A percentile compares a stretch with the other conserved stretches of the same genome.
Evolutionary conservation across 1,140 invertebrate species (phyloP).

Genomic region (Drosophila quadrilineata): DNA sequence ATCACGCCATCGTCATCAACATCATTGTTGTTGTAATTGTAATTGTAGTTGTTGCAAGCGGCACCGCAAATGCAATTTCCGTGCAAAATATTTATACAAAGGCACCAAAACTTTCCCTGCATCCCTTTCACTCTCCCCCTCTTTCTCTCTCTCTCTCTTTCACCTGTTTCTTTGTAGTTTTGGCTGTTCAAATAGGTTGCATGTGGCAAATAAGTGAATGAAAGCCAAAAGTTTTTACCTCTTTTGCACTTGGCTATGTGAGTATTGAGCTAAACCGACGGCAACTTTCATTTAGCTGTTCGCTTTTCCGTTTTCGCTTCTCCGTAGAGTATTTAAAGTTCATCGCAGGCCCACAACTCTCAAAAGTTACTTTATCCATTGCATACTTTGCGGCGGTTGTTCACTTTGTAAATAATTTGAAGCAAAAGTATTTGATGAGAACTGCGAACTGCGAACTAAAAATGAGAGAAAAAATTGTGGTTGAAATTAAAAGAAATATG

Average conservation of each 20-base stretch:
- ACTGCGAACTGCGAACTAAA: too few relatives aligned
- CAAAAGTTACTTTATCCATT: constrained; percentile 23
- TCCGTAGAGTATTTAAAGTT: constrained; percentile 15
- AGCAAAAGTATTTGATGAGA: constrained; percentile 21
- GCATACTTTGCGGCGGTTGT: constrained; percentile 47
- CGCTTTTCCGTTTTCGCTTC: background rate
- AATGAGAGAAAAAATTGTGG: constrained; percentile 3
- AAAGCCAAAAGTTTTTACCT: constrained; percentile 18
- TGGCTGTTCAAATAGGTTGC: background rate
- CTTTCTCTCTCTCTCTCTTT: background rate
- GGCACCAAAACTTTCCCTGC: constrained; percentile 32
- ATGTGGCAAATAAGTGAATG: constrained; percentile 16
- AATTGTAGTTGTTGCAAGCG: constrained; percentile 26
- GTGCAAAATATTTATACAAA: constrained; percentile 38
- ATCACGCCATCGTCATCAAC: constrained; percentile 28
- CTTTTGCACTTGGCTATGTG: too few relatives aligned
- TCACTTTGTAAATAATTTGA: constrained; percentile 34
- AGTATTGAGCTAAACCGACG: constrained; percentile 13
- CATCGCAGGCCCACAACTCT: constrained; percentile 26
- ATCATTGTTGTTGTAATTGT: constrained; percentile 19
- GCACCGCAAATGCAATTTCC: constrained; percentile 33
- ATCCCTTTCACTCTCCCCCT: background rate
- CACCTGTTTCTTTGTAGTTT: too few relatives aligned
- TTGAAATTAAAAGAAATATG: constrained; percentile 45
- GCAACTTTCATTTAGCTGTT: constrained; percentile 15